Evolutionary conservation across 2,888 invertebrate genomes (phyloP), one percentile per base, ranked within the genome.

Genomic region (Lasioglossum leucozonium): DNA sequence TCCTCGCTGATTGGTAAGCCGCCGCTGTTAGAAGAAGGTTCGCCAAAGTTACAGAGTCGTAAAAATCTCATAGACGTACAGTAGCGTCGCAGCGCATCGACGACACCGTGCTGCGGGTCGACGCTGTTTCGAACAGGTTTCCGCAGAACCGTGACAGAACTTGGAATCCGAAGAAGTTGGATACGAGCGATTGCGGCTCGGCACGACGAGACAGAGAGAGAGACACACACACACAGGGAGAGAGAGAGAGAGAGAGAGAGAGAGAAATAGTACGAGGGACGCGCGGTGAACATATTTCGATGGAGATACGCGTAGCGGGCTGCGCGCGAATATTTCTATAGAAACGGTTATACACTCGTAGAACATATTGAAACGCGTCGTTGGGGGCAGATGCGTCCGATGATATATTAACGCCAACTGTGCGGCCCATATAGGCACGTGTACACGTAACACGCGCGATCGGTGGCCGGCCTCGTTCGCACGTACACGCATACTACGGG

Each of bases 401-500:
- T 95, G 95, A 94, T 95, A 95, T 94, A 95, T 94, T 95, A 94
- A 95, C 94, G 94, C 94, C 94, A 94, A 94, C 94, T 94, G 95
- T 89, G 94, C 93, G 91, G 92, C 86, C 93, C 93, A 93, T 93
- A 94, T 91, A 91, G 79, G 76, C 76, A 78, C 87, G 83, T 47
- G 73, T 65, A 65, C 82, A 73, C 77, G 77, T 62, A 67, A 44
- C 51, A 26, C 82, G 72, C 79, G 76, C 81, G 82, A 67, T 74
- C 81, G 72, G 26, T 22, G 62, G 62, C 62, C 73, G 65, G 74
- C 80, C 40, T 40, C 67, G 77, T 71, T 62, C 81, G 80, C 86
- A 55, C 85, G 73, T 77, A 58, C 86, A 79, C 81, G 81, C 83
- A 77, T 26, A 81, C 85, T 79, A 78, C 87, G 84, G 92, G 93